A percentile compares a stretch with the other conserved stretches of the same genome.
These are phyloP conservation scores for Spodoptera picta DNA, from an alignment of 2,888 invertebrate species.

Conservation along the genomic window DNA sequence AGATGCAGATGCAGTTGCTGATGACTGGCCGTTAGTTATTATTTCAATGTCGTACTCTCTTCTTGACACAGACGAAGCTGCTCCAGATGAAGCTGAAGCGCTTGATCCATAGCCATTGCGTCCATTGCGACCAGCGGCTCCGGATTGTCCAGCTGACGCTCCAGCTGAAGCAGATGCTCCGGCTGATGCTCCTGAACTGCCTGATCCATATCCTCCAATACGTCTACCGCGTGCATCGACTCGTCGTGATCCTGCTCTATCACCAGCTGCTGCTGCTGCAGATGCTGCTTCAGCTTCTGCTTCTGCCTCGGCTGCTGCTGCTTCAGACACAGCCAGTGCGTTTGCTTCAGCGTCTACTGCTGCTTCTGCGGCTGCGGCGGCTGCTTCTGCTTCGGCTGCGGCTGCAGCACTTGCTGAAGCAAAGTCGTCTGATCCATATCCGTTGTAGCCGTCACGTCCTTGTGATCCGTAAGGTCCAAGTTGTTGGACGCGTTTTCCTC, in stretches of 20 bases:
- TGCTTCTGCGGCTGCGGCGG: conserved; percentile 1
- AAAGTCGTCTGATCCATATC: conserved; percentile 24
- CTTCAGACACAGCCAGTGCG: too few species aligned
- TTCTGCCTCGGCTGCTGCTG: not conserved
- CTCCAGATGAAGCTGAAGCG: conserved; percentile 8
- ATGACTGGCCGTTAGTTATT: not conserved
- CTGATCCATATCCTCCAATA: not conserved
- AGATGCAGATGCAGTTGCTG: not conserved
- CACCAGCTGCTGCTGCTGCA: not conserved
- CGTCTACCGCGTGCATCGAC: not conserved
- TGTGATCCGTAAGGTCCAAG: not conserved
- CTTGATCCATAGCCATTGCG: conserved; percentile 10
- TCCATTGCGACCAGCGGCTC: too few species aligned
- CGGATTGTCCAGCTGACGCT: not conserved
- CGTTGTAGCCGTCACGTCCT: not conserved
- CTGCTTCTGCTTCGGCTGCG: conserved; percentile 21
- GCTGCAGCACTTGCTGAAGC: conserved; percentile 40
- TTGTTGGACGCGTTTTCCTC: not conserved
- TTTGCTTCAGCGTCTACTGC: not conserved
- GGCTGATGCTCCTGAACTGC: not conserved
- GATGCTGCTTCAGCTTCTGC: not conserved
- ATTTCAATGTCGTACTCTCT: not conserved
- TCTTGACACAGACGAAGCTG: conserved; percentile 3
- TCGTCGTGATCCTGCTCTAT: not conserved
- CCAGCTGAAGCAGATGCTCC: conserved; percentile 1